These are phyloP conservation scores for Vanessa tameamea DNA, from an alignment of 1,140 invertebrate species.

Conservation along the genomic window DNA sequence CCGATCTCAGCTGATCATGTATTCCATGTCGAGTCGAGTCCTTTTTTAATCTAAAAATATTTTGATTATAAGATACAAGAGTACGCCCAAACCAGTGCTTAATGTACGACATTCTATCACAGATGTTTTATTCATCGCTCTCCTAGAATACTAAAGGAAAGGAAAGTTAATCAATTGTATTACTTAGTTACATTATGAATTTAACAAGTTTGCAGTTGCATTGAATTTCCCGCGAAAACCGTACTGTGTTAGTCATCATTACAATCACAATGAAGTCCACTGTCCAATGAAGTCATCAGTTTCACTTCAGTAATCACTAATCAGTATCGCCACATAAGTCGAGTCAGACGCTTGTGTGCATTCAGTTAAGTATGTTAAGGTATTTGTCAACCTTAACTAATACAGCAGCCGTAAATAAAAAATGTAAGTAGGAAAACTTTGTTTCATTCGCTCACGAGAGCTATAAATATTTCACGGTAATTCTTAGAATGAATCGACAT, in stretches of 20 bases:
- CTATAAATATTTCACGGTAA: neutral
- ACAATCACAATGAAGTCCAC: neutral
- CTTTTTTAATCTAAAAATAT: neutral
- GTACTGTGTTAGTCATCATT: conserved; percentile 4
- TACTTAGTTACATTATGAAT: too few species aligned
- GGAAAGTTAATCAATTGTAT: too few species aligned
- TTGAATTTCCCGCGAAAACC: conserved; percentile 20
- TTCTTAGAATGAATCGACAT: neutral
- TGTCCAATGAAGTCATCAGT: too few species aligned
- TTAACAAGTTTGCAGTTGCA: neutral
- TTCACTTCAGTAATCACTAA: neutral
- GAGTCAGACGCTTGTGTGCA: conserved; percentile 11
- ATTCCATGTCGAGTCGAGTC: too few species aligned
- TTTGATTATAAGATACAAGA: neutral
- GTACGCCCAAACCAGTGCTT: neutral
- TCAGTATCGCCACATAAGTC: conserved; percentile 14
- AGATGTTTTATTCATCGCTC: neutral
- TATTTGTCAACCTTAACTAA: conserved; percentile 45
- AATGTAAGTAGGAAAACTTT: conserved; percentile 44
- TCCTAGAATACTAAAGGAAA: neutral
- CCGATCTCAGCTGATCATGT: too few species aligned
- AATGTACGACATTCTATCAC: neutral
- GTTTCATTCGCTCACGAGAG: neutral
- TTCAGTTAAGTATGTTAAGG: conserved; percentile 50
- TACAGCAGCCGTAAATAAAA: conserved; percentile 39